phyloP scores from a whole-genome alignment of 2,113 vertebrate genomes.

The Zapornia atra region DNA sequence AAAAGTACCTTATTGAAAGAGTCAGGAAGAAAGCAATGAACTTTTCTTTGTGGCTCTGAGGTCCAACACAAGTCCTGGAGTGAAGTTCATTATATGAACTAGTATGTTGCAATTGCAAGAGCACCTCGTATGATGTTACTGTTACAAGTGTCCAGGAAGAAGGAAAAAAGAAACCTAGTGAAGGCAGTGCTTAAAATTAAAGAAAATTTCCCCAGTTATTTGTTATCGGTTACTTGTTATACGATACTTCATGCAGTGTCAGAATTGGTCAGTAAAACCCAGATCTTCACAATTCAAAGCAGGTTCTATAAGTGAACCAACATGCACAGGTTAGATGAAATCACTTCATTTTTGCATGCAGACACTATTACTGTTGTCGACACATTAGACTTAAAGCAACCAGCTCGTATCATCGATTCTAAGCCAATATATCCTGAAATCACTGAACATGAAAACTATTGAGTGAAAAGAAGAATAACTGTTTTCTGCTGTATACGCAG shows the following conservation, averaged over 20 bases:
- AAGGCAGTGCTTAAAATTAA: background rate
- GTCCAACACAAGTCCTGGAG: background rate
- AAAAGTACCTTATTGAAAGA: background rate
- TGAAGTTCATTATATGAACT: background rate
- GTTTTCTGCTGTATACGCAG: background rate
- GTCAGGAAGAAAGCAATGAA: background rate
- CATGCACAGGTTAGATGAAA: background rate
- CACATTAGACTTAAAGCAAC: background rate
- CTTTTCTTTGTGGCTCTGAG: background rate
- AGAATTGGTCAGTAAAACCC: background rate
- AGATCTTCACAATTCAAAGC: background rate
- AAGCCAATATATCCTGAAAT: background rate
- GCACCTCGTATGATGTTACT: background rate
- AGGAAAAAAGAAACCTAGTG: background rate
- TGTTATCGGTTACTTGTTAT: background rate
- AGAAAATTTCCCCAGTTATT: background rate
- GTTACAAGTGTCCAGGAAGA: background rate
- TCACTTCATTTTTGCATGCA: background rate
- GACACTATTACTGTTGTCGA: background rate
- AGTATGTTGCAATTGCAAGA: background rate
- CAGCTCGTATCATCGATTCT: background rate
- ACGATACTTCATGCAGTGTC: background rate
- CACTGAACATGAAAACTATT: fast-evolving
- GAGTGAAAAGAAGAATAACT: background rate
- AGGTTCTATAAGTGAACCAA: background rate